Evolutionary conservation across 2,113 vertebrate genomes (phyloP).

Genomic region (Conger conger): DNA sequence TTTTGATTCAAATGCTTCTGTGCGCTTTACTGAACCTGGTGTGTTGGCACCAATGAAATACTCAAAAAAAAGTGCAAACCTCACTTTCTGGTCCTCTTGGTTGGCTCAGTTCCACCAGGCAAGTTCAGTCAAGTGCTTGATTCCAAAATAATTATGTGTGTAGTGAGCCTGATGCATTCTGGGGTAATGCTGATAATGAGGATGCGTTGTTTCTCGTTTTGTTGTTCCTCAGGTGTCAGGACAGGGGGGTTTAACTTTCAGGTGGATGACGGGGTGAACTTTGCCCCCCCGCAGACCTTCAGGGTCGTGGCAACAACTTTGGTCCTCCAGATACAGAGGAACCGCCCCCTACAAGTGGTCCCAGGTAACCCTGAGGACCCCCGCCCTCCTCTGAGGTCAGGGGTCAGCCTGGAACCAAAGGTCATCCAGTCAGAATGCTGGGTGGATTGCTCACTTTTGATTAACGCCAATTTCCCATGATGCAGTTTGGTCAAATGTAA

Average conservation of each 20-base stretch:
- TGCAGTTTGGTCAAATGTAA: background rate
- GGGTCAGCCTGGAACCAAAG: background rate
- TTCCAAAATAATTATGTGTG: no score
- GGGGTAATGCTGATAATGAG: background rate
- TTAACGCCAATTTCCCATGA: background rate
- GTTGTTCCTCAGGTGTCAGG: slow-evolving; percentile 70
- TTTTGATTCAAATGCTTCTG: no score
- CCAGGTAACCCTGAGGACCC: slow-evolving; percentile 72
- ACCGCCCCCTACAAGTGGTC: slow-evolving; percentile 75
- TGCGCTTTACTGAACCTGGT: no score
- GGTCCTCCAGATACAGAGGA: slow-evolving; percentile 73
- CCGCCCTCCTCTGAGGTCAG: no score
- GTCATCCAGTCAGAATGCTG: background rate
- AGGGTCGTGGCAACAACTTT: slow-evolving; percentile 71
- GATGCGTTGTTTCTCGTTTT: background rate
- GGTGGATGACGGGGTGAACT: slow-evolving; percentile 85
- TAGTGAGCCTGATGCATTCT: background rate
- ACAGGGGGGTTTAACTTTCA: slow-evolving; percentile 87
- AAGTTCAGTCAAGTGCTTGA: no score
- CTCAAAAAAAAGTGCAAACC: no score
- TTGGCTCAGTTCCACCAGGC: no score
- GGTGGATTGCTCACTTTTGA: background rate
- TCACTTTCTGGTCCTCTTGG: no score
- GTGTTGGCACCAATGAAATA: no score
- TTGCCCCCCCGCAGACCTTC: slow-evolving; percentile 79